Conservation (phyloP, 2,113 vertebrate genomes). For the Centropus unirufus region DNA sequence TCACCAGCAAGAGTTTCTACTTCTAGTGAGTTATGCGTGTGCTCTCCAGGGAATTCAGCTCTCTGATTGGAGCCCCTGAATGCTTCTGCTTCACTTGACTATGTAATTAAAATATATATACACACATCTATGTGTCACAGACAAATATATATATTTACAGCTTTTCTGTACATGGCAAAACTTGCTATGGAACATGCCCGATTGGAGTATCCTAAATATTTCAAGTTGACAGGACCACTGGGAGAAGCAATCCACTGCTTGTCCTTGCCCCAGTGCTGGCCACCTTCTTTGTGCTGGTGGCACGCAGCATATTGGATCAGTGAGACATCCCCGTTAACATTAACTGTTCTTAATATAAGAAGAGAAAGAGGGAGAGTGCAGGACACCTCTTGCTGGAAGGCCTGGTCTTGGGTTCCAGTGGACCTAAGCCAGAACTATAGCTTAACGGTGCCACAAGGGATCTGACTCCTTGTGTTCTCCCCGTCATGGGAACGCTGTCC, state of each 20-base stretch:
- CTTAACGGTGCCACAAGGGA: background rate
- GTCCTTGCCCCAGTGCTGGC: background rate
- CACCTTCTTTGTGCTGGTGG: background rate
- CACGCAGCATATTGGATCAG: background rate
- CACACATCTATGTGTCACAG: too few species aligned
- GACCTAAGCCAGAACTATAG: background rate
- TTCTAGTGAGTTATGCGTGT: background rate
- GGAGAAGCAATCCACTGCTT: background rate
- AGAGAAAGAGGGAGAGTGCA: background rate
- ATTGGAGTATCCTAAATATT: background rate
- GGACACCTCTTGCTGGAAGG: background rate
- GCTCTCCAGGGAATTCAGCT: background rate
- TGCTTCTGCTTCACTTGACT: background rate
- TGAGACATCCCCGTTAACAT: background rate
- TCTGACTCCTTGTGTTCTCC: background rate
- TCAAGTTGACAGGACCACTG: background rate
- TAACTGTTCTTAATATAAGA: background rate
- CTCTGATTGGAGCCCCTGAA: background rate
- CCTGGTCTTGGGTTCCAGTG: background rate
- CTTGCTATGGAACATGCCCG: background rate
- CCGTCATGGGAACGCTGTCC: background rate
- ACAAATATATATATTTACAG: background rate
- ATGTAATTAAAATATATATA: background rate
- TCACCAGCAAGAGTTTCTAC: background rate
- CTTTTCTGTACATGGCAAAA: background rate